Base-by-base conservation (phyloP, 2,888 invertebrate genomes). In the Apamea sordens region DNA sequence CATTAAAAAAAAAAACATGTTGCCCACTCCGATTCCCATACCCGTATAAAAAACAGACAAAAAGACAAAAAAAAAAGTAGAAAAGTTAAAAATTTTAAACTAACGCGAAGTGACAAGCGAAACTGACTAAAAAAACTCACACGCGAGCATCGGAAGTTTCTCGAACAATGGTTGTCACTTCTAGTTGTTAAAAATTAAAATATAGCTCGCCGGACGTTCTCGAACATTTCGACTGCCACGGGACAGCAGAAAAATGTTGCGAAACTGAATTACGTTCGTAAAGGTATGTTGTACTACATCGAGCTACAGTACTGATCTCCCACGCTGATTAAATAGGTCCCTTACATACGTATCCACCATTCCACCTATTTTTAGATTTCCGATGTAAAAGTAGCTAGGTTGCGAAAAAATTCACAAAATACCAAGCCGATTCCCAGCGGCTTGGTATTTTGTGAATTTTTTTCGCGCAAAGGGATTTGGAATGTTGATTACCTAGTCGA, bases 111-210 rank as follows among this genome's bases (percentile, higher is more conserved):
- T 77, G 69, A 77, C 79, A 56, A 69, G 18, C 68, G 24, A 76
- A 73, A 47, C 6, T 6, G 41, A 76, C 15, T 32, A 79, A 89
- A 89, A 87, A 80, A 75, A 21, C 73, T 77, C 73, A 67, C 74
- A 89, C 74, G 76, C 77, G 44, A 80, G 63, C 76, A 59, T 77
- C 36, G 69, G 63, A 88, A 80, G 76, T 83, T 81, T 79, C 32
- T 63, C 53, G 67, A 78, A 87, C 89, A 88, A 83, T 70, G 73
- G 56, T 24, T 69, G 80, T 81, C 77, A 79, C 67, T 79, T 21
- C 11, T 36, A 63, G 75, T 88, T 59, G 78, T 70, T 89, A 71
- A 88, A 89, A 88, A 86, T 77, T 81, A 61, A 79, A 81, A 88
- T 76, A 76, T 61, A 71, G 59, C 73, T 44, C 74, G 28, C 53